These are phyloP conservation scores for Meandrina meandrites DNA, from an alignment of 92 coral and sea anemone species.

Conservation along the genomic window DNA sequence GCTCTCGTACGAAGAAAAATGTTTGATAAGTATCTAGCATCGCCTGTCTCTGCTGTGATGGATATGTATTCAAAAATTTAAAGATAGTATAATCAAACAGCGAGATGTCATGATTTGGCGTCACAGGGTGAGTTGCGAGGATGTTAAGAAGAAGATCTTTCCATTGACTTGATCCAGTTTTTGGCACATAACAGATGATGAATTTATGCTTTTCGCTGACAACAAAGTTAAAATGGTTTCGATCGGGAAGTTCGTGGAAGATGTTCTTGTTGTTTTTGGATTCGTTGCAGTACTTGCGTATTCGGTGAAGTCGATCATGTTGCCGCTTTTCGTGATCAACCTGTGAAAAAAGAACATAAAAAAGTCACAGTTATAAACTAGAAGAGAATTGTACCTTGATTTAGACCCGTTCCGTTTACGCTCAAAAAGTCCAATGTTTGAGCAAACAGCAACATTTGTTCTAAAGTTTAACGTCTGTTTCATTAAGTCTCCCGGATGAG, in stretches of 20 bases:
- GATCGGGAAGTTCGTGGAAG: conserved; percentile 20
- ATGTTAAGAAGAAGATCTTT: conserved; percentile 22
- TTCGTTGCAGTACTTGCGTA: conserved; percentile 24
- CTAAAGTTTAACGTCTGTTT: too few species aligned
- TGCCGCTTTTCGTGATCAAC: conserved; percentile 17
- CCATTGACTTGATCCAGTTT: conserved; percentile 42
- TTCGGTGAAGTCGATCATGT: conserved; percentile 14
- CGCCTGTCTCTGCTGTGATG: neutral
- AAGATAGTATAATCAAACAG: conserved; percentile 14
- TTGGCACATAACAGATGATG: conserved; percentile 45
- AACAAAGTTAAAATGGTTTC: conserved; percentile 30
- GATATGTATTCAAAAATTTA: conserved; percentile 6
- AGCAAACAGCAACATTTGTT: too few species aligned
- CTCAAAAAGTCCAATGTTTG: too few species aligned
- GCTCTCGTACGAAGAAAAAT: conserved; percentile 39
- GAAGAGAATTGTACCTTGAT: too few species aligned
- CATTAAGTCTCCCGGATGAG: too few species aligned
- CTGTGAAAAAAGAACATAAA: neutral
- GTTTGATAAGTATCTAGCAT: conserved; percentile 15
- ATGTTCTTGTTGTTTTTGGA: conserved; percentile 18
- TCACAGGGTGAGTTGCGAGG: conserved; percentile 9
- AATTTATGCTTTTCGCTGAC: conserved; percentile 40
- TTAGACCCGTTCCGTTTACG: too few species aligned
- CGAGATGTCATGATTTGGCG: conserved; percentile 15
- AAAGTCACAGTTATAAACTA: too few species aligned